Evolutionary conservation across 2,113 vertebrate species (phyloP), one percentile per base, ranked within the genome.

Genomic region (Pseudois nayaur): DNA sequence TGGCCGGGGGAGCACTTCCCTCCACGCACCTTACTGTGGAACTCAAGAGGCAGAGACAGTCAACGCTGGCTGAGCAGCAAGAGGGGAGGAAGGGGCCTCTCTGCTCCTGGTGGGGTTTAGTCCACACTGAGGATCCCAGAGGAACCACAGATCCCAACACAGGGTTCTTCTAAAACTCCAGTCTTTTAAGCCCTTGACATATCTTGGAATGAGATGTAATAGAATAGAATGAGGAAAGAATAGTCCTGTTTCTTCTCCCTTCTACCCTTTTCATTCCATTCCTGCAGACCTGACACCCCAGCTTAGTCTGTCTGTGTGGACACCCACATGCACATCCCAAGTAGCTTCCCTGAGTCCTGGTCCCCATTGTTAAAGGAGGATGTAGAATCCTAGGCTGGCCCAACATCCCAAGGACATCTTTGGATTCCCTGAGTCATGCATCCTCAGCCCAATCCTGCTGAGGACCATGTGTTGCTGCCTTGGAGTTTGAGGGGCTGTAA

Each of bases 361-460:
- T 45, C 36, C 60, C 40, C 81, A n/a, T 48, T 54, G n/a, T 40
- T 31, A 12, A 17, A 27, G 36, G 7, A 2, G 45, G 27, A 5
- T 87, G 7, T 64, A n/a, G 78, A 83, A n/a, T 48, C 16, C 64
- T 82, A 88, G 36, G 36, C 91, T 36, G 88, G n/a, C n/a, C 81
- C 25, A 11, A 0, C 48, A 62, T 11, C 27, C 40, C 4, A 16
- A 45, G 71, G 23, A 16, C 81, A 40, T n/a, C 60, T 40, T n/a
- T 36, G 9, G 50, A 8, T 31, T 14, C 36, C 78, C 67, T 2
- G 45, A 27, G 43, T 78, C 27, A 27, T 9, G 12, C 31, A 29
- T 50, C 33, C 17, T 91, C 45, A 16, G 29, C 36, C 54, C 59
- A 84, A 12, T 43, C 67, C 43, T 82, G 76, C 40, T 3, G 7